Evolutionary conservation across 2,888 invertebrate genomes (phyloP), one percentile per base, ranked within the genome.

Genomic region (Scelioninae gen. 1): DNA sequence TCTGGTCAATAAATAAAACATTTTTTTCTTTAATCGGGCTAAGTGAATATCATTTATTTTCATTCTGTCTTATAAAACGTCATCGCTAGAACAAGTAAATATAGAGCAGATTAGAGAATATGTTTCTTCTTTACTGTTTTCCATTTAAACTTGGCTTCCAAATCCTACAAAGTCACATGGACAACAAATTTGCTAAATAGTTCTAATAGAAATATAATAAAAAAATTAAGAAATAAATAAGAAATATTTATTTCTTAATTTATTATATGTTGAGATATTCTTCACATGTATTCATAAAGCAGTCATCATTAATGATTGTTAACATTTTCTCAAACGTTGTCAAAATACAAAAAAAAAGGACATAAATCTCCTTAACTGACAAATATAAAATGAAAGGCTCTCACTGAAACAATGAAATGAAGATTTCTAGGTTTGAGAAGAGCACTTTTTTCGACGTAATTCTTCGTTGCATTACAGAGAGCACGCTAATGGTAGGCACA

Each of bases 361-460:
- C 51, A 49, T 60, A 60, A 58, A 71, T 71, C 49, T 58, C n/a
- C 34, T 13, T 1, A 32, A 5, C 13, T 34, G 47, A 69, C 47
- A 71, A 60, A 49, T 71, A 55, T 60, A 62, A 72, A 51, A 43
- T 34, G 51, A 62, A 45, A 68, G 62, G 43, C 47, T 68, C 55
- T 56, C 23, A 15, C 9, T n/a, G 63, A 38, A 63, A 63, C 77
- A 78, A 78, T 69, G 45, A 69, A 71, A 69, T 55, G 62, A 71
- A 69, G 63, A 63, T 49, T 78, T 63, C 49, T 55, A 34, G 56
- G 55, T 77, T 77, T 34, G 16, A 62, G 71, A 45, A 29, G 15
- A 31, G 32, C 40, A 23, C 23, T 23, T 72, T 76, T 77, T 69
- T 63, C 77, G 40, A 55, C 47, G 62, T 69, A 77, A 51, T 77